A percentile compares a stretch with the other conserved stretches of the same genome.
These are phyloP conservation scores for Nyctalus aviator DNA, from an alignment of 2,797 vertebrate species.

Conservation along the genomic window DNA sequence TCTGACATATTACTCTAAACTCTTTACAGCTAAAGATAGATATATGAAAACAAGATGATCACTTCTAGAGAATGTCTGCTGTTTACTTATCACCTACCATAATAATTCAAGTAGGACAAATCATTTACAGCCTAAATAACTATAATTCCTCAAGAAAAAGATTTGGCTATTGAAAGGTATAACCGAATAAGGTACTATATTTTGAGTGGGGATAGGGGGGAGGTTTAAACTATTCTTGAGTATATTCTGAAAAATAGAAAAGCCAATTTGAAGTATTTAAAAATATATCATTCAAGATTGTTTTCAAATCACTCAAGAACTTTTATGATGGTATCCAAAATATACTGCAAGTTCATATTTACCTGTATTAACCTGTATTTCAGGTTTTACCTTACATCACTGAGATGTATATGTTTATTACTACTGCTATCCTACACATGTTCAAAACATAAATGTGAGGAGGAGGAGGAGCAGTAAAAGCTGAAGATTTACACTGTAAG, in stretches of 20 bases:
- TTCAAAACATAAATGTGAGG: not conserved
- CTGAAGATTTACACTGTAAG: not conserved
- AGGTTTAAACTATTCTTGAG: not conserved
- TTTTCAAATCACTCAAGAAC: not conserved
- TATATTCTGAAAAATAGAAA: slow-evolving; percentile 31
- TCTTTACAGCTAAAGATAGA: slow-evolving; percentile 35
- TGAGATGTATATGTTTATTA: not conserved
- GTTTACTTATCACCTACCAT: not conserved
- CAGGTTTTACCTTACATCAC: not conserved
- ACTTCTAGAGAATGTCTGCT: slow-evolving; percentile 61
- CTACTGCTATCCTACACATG: not conserved
- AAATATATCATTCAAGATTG: not conserved
- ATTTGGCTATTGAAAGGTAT: not conserved
- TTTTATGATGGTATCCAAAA: not conserved
- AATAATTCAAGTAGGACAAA: slow-evolving; percentile 22
- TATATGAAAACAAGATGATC: slow-evolving; percentile 11
- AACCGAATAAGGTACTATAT: not conserved
- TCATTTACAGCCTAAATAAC: not conserved
- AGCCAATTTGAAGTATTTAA: not conserved
- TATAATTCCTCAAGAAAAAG: slow-evolving; percentile 33
- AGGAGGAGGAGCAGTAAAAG: rapidly evolving
- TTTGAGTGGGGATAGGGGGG: not conserved
- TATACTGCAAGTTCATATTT: not conserved
- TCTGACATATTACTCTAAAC: not conserved
- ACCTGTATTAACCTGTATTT: not conserved